Evolutionary conservation across 2,113 vertebrate genomes (phyloP), one percentile per base, ranked within the genome.

Genomic region (Lates calcarifer): DNA sequence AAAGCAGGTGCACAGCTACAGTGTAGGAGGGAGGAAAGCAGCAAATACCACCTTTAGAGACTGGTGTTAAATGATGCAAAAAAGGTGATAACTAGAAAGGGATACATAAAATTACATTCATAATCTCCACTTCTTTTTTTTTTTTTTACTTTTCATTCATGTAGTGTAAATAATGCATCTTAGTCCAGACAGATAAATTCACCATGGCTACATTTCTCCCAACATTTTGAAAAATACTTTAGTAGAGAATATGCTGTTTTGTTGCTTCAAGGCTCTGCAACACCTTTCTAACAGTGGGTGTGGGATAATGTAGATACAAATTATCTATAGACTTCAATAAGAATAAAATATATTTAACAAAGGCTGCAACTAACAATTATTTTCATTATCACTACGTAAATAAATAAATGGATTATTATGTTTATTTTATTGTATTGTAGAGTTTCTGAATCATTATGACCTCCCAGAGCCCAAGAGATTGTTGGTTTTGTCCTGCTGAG

Each of bases 1-100:
- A 68, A 71, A 82, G 28, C 35, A 76, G 70, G 73, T 75, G 68
- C 41, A 77, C 1, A 26, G 41, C 53, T 18, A 63, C 12, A 49
- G 17, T 55, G 29, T n/a, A n/a, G 26, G 29, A 22, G 5, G 20
- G n/a, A 3, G 56, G 4, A 68, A 78, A 67, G 49, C 28, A 57
- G 37, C 24, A 41, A 72, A 63, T 20, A 57, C 3, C n/a, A 31
- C 17, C 3, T 49, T 33, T 55, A 62, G 26, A n/a, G 3, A 26
- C 15, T 74, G 9, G 15, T 65, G 24, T 49, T 57, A 29, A 65
- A 80, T 58, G 49, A 57, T 15, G n/a, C 22, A 3, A 45, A 20
- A 49, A 49, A 9, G 20, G 8, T 49, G 47, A 51, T n/a, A 51
- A 24, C 51, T 14, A 35, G 6, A 24, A 2, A 51, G 22, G 11